Evolutionary conservation across 2,888 invertebrate species (phyloP).

Genomic region (Acleris literana): DNA sequence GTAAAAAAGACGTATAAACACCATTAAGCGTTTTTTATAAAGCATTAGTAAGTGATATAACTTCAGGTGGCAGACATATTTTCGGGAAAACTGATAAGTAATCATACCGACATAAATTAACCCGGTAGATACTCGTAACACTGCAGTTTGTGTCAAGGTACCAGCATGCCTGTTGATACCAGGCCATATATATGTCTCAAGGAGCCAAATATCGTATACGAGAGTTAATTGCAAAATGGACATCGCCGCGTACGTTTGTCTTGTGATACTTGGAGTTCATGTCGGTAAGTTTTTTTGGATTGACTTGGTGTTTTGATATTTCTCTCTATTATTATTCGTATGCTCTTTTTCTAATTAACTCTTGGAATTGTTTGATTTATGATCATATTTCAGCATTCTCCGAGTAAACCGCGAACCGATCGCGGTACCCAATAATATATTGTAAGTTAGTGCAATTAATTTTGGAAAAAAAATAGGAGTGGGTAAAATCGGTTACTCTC

Average conservation of each 20-base stretch:
- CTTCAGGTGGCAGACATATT: not conserved
- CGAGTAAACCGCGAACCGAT: no score
- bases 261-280: conserved; percentile 42
- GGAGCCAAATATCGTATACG: conserved; percentile 52
- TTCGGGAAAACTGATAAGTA: not conserved
- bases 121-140: not conserved
- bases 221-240: conserved; percentile 63
- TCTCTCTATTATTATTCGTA: not conserved
- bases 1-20: no score
- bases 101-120: not conserved
- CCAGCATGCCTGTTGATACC: not conserved
- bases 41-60: no score
- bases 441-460: no score
- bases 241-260: conserved; percentile 48
- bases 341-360: no score
- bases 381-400: no score
- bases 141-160: not conserved
- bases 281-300: conserved; percentile 44
- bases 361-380: no score
- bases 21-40: no score
- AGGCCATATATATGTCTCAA: not conserved
- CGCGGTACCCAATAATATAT: no score
- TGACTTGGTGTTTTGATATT: not conserved
- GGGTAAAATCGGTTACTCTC: no score
- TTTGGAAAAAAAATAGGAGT: no score